phyloP scores from a whole-genome alignment of 2,888 invertebrate genomes.

The Syrista parreyssii region DNA sequence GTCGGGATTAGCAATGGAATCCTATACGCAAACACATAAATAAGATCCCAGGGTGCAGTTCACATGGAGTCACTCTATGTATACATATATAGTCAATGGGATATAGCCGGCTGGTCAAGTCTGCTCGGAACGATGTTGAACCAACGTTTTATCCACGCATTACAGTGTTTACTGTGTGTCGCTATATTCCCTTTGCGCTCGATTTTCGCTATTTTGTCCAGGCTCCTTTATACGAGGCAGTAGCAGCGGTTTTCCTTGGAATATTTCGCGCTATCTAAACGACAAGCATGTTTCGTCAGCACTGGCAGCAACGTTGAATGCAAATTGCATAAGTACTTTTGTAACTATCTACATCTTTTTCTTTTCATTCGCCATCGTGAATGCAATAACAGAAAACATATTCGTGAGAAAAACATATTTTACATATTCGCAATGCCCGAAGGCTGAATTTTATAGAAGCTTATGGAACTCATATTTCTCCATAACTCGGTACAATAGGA shows the following conservation, averaged over 20 bases:
- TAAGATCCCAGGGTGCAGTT: constrained; percentile 7
- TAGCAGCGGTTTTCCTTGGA: constrained; percentile 28
- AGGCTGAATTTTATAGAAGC: background rate
- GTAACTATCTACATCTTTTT: background rate
- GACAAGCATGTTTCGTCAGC: constrained; percentile 22
- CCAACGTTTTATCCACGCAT: background rate
- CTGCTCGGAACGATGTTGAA: background rate
- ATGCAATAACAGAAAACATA: background rate
- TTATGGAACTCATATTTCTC: background rate
- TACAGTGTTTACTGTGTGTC: background rate
- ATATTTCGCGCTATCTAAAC: constrained; percentile 19
- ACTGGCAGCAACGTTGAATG: background rate
- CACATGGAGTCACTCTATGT: background rate
- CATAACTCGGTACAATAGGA: background rate
- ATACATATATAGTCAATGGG: background rate
- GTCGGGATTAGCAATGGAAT: constrained; percentile 21
- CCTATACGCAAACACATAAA: constrained; percentile 22
- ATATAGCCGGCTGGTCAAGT: background rate
- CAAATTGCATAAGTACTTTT: background rate
- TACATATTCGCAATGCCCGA: background rate
- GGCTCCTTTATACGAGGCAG: background rate
- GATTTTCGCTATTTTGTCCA: background rate
- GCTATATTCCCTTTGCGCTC: background rate
- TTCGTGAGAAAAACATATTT: background rate
- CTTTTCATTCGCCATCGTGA: background rate